phyloP scores from a whole-genome alignment of 2,113 vertebrate species.

The Malurus alboscapulatus region DNA sequence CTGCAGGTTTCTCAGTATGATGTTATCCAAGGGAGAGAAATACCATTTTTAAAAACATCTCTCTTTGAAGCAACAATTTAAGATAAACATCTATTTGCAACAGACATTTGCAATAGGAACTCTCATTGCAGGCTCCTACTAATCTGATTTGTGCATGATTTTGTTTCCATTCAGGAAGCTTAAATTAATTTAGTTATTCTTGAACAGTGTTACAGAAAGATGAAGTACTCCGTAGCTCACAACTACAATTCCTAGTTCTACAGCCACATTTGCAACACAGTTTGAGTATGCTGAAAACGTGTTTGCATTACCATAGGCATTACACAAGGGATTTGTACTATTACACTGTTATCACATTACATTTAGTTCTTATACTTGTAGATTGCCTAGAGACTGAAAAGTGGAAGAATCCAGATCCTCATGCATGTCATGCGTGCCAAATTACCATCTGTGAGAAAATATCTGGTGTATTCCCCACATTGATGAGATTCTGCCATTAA shows the following conservation, averaged over 20 bases:
- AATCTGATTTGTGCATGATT: conserved; percentile 51
- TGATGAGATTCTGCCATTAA: neutral
- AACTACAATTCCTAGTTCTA: conserved; percentile 3
- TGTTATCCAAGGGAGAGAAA: neutral
- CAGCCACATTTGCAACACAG: neutral
- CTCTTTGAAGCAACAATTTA: conserved; percentile 21
- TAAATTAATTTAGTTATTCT: conserved; percentile 58
- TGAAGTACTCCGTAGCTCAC: neutral
- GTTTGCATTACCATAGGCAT: conserved; percentile 18
- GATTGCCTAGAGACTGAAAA: conserved; percentile 40
- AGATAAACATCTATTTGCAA: neutral
- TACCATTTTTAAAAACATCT: neutral
- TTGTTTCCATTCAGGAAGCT: conserved; percentile 53
- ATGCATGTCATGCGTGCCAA: neutral
- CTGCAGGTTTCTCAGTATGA: neutral
- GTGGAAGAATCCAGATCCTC: conserved; percentile 24
- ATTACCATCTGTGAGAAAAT: neutral
- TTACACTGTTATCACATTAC: conserved; percentile 34
- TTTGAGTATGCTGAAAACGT: neutral
- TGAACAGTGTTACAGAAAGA: conserved; percentile 35
- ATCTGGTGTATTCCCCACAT: neutral
- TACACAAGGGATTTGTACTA: neutral
- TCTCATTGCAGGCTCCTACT: conserved; percentile 46
- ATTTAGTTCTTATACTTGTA: conserved; percentile 34
- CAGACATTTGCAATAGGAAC: neutral